phyloP scores from a whole-genome alignment of 1,140 invertebrate species.

The Venustaconcha ellipsiformis region DNA sequence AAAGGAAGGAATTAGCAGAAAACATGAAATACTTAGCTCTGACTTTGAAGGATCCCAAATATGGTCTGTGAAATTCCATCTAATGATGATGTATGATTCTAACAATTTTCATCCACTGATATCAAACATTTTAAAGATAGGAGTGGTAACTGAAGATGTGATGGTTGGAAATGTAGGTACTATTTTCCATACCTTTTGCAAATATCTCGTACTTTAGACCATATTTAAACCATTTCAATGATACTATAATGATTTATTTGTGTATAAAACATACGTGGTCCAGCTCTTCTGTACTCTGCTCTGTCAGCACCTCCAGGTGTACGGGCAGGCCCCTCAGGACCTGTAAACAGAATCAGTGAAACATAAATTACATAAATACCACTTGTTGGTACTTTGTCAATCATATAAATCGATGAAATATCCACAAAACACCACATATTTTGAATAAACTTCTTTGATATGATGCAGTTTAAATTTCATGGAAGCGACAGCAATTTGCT shows the following conservation, averaged over 20 bases:
- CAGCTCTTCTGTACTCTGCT: constrained; percentile 45
- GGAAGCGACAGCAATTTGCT: not conserved
- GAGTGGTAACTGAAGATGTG: too few relatives aligned
- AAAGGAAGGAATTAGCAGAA: too few relatives aligned
- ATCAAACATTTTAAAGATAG: too few relatives aligned
- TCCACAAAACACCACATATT: not conserved
- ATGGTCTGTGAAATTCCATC: too few relatives aligned
- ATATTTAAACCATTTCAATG: not conserved
- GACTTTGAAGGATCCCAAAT: too few relatives aligned
- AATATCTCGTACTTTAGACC: not conserved
- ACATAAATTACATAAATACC: not conserved
- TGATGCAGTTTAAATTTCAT: constrained; percentile 3
- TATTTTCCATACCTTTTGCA: not conserved
- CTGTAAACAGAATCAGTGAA: constrained; percentile 21
- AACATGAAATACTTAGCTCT: too few relatives aligned
- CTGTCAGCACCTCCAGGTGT: constrained; percentile 37
- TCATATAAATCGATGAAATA: not conserved
- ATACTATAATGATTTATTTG: not conserved
- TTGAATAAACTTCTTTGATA: constrained; percentile 3
- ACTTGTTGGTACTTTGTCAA: not conserved
- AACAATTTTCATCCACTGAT: too few relatives aligned
- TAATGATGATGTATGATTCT: too few relatives aligned
- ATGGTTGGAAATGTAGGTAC: too few relatives aligned
- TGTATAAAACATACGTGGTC: constrained; percentile 14
- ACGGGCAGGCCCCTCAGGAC: constrained; percentile 36